Evolutionary conservation across 2,113 vertebrate species (phyloP), one percentile per base, ranked within the genome.

Genomic region (Eublepharis macularius): DNA sequence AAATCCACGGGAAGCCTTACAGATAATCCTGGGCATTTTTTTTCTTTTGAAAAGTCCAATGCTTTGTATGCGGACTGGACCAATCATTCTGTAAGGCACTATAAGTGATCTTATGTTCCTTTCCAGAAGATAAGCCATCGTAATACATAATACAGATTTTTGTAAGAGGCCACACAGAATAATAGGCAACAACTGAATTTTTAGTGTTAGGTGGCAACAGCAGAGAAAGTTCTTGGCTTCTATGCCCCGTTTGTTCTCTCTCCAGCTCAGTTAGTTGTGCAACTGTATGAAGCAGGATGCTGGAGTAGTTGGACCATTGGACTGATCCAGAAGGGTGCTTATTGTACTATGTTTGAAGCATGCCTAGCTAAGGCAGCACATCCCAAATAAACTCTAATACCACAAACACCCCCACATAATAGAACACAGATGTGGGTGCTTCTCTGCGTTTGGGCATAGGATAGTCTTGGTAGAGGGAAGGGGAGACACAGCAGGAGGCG

Each of bases 21-120:
- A 82, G 80, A 85, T 90, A 90, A 94, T 92, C 87, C 47, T 73
- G 78, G 75, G 80, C 79, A 81, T 84, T 92, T 92, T 86, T 84
- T 89, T 90, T 84, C 80, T 88, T 36, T 34, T 66, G 82, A 41
- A 88, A 91, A 92, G 60, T 86, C 60, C 14, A 87, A 81, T 83
- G 65, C 74, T 87, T 88, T 82, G 68, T 43, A 12, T 49, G 45
- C 60, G 86, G 87, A 73, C 66, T 57, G 21, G 34, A 32, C 73
- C 32, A 39, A 2, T 39, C 19, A n/a, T 85, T 72, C 49, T 6
- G 43, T 17, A n/a, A 79, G 34, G 57, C 54, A 57, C 41, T n/a
- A 19, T 66, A 79, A 66, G 51, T 34, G 34, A 70, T 69, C 45
- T 21, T 47, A 69, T 70, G 36, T 66, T 85, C 57, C 54, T 70